A percentile compares a stretch with the other conserved stretches of the same genome.
Conservation (phyloP, 2,888 invertebrate genomes). For the Hipparchia sbordonii region DNA sequence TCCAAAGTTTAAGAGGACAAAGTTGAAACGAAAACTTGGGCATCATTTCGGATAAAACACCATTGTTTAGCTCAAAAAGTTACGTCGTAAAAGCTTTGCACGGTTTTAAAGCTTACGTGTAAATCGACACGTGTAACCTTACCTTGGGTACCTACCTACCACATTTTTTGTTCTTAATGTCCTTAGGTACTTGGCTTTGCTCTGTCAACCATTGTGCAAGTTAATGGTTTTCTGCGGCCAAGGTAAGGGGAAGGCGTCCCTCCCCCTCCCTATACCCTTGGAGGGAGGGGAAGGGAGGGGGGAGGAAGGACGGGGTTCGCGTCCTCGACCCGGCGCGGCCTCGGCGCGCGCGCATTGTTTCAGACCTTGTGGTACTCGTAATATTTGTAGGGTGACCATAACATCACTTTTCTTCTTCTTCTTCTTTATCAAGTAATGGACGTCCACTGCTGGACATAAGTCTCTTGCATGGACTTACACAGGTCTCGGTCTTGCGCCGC, state of each 20-base stretch:
- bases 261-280: not conserved
- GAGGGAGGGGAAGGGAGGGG: conserved; percentile 44
- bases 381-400: conserved; percentile 39
- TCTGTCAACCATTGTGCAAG: conserved; percentile 13
- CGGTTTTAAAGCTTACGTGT: not conserved
- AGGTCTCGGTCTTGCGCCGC: no score
- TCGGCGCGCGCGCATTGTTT: conserved; percentile 74
- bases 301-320: conserved; percentile 65
- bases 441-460: no score
- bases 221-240: conserved; percentile 25
- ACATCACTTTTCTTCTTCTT: not conserved
- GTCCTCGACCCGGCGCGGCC: conserved; percentile 72
- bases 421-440: no score
- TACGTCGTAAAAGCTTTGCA: no score
- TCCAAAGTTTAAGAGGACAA: no score
- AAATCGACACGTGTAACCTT: not conserved
- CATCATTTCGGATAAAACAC: no score
- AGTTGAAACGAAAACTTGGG: no score
- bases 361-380: conserved; percentile 43
- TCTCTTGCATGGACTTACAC: no score
- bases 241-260: conserved; percentile 22
- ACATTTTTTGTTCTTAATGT: not conserved
- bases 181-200: not conserved
- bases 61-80: no score
- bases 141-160: not conserved